These are phyloP conservation scores for Stictonetta naevosa DNA, from an alignment of 2,113 vertebrate species.

Conservation along the genomic window DNA sequence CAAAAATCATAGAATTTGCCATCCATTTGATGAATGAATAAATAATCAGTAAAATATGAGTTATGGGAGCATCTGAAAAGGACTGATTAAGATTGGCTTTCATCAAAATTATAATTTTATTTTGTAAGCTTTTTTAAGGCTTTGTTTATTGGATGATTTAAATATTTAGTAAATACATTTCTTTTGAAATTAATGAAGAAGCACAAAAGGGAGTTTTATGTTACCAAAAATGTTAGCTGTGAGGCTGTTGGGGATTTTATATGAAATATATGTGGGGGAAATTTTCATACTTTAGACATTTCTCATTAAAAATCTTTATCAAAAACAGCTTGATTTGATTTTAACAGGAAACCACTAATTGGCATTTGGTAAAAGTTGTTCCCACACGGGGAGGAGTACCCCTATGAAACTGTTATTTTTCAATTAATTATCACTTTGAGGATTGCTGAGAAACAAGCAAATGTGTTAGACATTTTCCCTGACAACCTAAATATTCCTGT, in stretches of 20 bases:
- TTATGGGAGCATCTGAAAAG: slow-evolving; percentile 53
- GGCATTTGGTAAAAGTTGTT: slow-evolving; percentile 68
- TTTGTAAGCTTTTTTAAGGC: slow-evolving; percentile 34
- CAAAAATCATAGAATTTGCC: not conserved
- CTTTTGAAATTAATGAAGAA: slow-evolving; percentile 61
- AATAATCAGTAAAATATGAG: slow-evolving; percentile 52
- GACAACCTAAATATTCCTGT: slow-evolving; percentile 48
- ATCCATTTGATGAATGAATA: slow-evolving; percentile 17
- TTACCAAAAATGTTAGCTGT: slow-evolving; percentile 3
- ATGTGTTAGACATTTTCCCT: slow-evolving; percentile 71
- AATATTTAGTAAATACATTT: slow-evolving; percentile 63
- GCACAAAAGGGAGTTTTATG: slow-evolving; percentile 6
- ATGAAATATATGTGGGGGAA: not conserved
- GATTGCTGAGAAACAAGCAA: slow-evolving; percentile 68
- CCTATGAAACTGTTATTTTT: slow-evolving; percentile 71
- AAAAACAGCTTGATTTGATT: slow-evolving; percentile 64
- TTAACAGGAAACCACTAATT: slow-evolving; percentile 64
- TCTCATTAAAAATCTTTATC: slow-evolving; percentile 69
- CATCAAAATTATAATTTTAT: slow-evolving; percentile 45
- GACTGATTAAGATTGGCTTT: slow-evolving; percentile 54
- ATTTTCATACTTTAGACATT: slow-evolving; percentile 51
- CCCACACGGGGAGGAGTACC: slow-evolving; percentile 60
- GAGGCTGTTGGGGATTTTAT: slow-evolving; percentile 44
- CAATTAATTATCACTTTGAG: slow-evolving; percentile 73
- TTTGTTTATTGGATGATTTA: slow-evolving; percentile 45